Base-by-base conservation (phyloP, 1,140 invertebrate genomes). In the Chrysomallon squamiferum region DNA sequence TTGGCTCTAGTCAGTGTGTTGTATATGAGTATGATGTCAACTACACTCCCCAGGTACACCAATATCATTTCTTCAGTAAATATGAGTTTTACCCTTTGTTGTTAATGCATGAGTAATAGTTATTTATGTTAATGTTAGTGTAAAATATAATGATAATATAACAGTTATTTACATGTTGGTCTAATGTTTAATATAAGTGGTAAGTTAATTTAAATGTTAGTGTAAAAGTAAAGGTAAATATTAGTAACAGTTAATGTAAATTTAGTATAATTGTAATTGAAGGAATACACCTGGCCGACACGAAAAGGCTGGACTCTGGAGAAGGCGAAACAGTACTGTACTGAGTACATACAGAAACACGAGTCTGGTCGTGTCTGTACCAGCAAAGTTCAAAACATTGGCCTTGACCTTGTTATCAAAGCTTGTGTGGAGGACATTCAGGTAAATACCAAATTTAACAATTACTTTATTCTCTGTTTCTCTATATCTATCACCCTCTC, bases 401-500 rank as follows among this genome's bases (percentile, higher is more conserved):
- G 73, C 54, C 41, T 74, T 35, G 61, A 70, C n/a, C 20, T 35
- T 13, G 45, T 65, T 3, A 35, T 79, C 2, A 35, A 66, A 25
- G 69, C 69, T 18, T 79, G 77, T 66, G 49, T 79, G 22, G 75
- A 79, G 27, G 77, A 79, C 56, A 79, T 79, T 27, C 56, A 65
- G 75, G 77, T 79, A 72, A 68, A 32, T 38, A 7, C 13, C 0
- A 33, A 63, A 20, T 50, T 58, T 33, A 6, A 38, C 27, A 38
- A 25, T 32, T 27, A 18, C 49, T 47, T 59, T 29, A 25, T 59
- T 18, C 9, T 18, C 7, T 45, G 58, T 13, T 38, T 13, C 20
- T 52, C 20, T 52, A 50, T 30, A 25, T 25, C 22, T 57, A 32
- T 64, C 18, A 0, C 15, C 38, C 11, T 60, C 15, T 59, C 5